phyloP scores from a whole-genome alignment of 2,113 vertebrate genomes.

The Romanogobio albipinnatus region DNA sequence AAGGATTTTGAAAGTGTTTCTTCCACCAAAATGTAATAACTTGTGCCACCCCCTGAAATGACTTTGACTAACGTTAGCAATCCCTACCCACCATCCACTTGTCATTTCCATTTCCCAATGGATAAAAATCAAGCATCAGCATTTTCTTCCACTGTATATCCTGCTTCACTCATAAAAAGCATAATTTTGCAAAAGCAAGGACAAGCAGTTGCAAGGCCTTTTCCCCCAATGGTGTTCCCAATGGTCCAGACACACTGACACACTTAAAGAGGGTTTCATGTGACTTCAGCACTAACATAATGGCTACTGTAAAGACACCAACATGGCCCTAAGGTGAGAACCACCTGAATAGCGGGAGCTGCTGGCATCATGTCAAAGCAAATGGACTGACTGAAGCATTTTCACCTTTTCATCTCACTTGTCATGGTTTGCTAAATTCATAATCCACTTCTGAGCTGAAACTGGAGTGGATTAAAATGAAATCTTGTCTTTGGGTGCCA shows the following conservation, averaged over 20 bases:
- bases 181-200: not conserved
- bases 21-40: not conserved
- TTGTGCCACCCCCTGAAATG: not conserved
- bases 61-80: not conserved
- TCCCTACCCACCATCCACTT: not conserved
- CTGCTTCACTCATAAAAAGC: not conserved
- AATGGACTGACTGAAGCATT: constrained; percentile 20
- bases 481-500: constrained; percentile 38
- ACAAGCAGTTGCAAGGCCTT: not conserved
- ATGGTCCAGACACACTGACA: constrained; percentile 8
- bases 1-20: not conserved
- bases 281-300: not conserved
- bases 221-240: not conserved
- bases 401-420: constrained; percentile 30
- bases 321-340: not conserved
- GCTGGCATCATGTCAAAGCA: constrained; percentile 21
- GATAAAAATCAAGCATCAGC: too few relatives aligned
- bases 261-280: not conserved
- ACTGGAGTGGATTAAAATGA: constrained; percentile 35
- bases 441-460: constrained; percentile 47
- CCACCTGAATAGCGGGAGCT: not conserved
- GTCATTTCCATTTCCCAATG: not conserved
- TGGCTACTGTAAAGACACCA: not conserved
- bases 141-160: not conserved
- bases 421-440: constrained; percentile 46